Percentiles rank a stretch among this genome's conserved stretches.
Evolutionary conservation across 2,888 invertebrate species (phyloP).

Genomic region (Cerceris rybyensis): DNA sequence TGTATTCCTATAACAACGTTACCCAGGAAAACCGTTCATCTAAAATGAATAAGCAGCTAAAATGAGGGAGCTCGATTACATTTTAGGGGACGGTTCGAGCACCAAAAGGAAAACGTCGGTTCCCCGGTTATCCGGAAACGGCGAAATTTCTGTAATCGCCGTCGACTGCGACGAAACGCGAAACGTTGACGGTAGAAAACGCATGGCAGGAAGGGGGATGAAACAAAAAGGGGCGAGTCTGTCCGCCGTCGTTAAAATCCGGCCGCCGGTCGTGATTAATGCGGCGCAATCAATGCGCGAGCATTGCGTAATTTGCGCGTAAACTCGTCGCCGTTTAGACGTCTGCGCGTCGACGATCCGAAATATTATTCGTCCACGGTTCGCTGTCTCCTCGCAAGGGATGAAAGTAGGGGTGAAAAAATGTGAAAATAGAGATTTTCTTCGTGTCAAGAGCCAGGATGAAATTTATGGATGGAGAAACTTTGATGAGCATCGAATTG

Average conservation of each 20-base stretch:
- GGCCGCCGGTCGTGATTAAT: slow-evolving; percentile 50
- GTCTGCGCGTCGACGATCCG: neutral
- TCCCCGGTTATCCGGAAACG: too few species aligned
- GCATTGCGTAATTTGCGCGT: slow-evolving; percentile 40
- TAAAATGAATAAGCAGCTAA: too few species aligned
- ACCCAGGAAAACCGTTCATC: too few species aligned
- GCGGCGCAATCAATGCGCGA: slow-evolving; percentile 48
- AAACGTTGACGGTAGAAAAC: slow-evolving; percentile 16
- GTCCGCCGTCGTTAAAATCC: slow-evolving; percentile 45
- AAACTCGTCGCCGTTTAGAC: slow-evolving; percentile 14
- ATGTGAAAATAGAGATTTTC: neutral
- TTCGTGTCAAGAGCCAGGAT: slow-evolving; percentile 1
- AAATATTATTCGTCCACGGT: slow-evolving; percentile 7
- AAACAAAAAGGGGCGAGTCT: slow-evolving; percentile 18
- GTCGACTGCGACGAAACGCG: slow-evolving; percentile 16
- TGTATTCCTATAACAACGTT: too few species aligned
- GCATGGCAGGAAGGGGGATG: slow-evolving; percentile 36
- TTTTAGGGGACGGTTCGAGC: too few species aligned
- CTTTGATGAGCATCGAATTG: too few species aligned
- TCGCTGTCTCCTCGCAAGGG: neutral
- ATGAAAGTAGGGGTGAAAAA: too few species aligned
- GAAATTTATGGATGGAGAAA: neutral
- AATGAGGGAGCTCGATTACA: too few species aligned
- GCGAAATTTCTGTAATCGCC: neutral
- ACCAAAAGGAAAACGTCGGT: too few species aligned